Evolutionary conservation across 2,888 invertebrate species (phyloP), one percentile per base, ranked within the genome.

Genomic region (Ametastegia equiseti): DNA sequence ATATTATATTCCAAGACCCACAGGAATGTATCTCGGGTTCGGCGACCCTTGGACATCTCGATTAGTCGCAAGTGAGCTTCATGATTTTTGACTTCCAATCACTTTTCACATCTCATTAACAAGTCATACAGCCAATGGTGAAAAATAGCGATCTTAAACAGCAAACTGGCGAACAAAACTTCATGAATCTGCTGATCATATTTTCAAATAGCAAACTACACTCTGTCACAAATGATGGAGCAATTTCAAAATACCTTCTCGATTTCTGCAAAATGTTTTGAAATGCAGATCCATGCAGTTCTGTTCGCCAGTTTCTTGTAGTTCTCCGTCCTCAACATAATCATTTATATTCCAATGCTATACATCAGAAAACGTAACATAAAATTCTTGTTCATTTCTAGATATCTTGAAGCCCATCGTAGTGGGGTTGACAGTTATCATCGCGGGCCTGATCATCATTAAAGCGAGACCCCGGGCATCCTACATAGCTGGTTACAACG

Each of bases 371-470:
- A n/a, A 39, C n/a, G 13, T 27, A 45, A 47, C 23, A 13, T 36
- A 27, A 71, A 57, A 57, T 7, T 36, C 3, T n/a, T 81, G 5
- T 81, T 71, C 80, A 5, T 15, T 88, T 87, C 0, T 83, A 92
- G 92, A 92, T 87, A 90, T 94, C n/a, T 84, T 94, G n/a, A 93
- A 93, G 83, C 94, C 94, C 1, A 92, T 94, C 0, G 88, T 94
- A 2, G 92, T 94, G 54, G 94, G 93, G 0, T 85, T 93, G 7
- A 90, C 92, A 0, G 89, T 94, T 83, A 87, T 94, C 9, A 86
- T 94, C 7, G 91, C 93, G 15, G 95, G 94, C 0, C 85, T 94
- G 60, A 84, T 94, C 1, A 93, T 95, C 30, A 90, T 93, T 0
- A 94, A 93, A 86, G 85, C 91, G 0, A 92, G 92, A 84, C 93